A percentile compares a stretch with the other conserved stretches of the same genome.
Evolutionary conservation across 2,113 vertebrate genomes (phyloP).

Genomic region (Acrocephalus arundinaceus): DNA sequence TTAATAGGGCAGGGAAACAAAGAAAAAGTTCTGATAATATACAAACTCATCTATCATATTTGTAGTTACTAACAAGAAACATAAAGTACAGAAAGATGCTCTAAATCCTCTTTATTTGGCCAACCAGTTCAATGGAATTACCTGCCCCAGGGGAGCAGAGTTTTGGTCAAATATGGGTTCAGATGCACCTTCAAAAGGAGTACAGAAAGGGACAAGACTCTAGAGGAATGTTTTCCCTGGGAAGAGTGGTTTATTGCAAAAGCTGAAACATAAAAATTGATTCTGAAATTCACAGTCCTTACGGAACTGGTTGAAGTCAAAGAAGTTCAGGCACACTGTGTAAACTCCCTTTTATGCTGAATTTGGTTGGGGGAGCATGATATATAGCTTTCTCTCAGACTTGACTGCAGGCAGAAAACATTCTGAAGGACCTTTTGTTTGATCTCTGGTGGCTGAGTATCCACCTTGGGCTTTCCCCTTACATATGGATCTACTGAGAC

Average conservation of each 20-base stretch:
- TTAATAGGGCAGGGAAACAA: background rate
- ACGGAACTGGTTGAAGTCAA: background rate
- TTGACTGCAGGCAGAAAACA: background rate
- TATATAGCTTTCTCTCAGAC: background rate
- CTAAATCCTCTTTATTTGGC: background rate
- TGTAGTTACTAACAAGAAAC: background rate
- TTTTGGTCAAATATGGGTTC: background rate
- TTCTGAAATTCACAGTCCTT: background rate
- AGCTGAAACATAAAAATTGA: background rate
- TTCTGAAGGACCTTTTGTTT: background rate
- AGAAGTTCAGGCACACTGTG: background rate
- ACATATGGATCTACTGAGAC: background rate
- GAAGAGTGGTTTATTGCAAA: background rate
- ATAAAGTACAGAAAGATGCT: background rate
- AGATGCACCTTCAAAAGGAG: background rate
- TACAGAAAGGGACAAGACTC: background rate
- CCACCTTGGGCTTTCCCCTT: constrained; percentile 17
- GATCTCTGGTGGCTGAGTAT: background rate
- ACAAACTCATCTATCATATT: background rate
- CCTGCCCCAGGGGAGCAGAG: background rate
- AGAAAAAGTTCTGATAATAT: background rate
- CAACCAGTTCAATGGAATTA: background rate
- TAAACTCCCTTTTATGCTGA: background rate
- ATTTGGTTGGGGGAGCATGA: background rate
- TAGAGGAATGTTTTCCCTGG: background rate